phyloP scores from a whole-genome alignment of 2,888 invertebrate genomes.

The Anticlea derivata region DNA sequence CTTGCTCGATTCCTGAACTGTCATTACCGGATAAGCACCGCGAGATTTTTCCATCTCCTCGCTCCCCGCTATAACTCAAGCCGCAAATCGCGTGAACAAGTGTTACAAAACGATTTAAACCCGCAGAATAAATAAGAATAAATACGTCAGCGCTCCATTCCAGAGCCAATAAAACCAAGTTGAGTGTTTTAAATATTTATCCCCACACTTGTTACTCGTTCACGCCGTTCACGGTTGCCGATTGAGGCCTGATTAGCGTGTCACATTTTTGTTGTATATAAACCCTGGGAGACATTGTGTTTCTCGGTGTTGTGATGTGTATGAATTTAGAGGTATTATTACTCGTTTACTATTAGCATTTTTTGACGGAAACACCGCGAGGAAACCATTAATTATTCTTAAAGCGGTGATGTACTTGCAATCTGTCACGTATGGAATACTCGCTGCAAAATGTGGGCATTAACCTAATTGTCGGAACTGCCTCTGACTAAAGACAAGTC shows the following conservation, averaged over 20 bases:
- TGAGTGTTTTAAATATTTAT: slow-evolving; percentile 23
- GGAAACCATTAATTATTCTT: no score
- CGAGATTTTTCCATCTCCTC: neutral
- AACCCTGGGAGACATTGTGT: neutral
- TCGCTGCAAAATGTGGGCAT: no score
- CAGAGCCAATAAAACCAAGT: slow-evolving; percentile 15
- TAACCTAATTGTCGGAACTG: no score
- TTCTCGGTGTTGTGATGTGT: no score
- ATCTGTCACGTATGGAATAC: no score
- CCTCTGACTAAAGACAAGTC: no score
- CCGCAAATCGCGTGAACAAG: slow-evolving; percentile 4
- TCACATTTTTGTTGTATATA: slow-evolving; percentile 9
- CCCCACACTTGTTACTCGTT: slow-evolving; percentile 11
- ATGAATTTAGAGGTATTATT: no score
- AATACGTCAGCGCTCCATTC: slow-evolving; percentile 18
- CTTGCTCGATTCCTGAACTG: neutral
- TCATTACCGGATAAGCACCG: neutral
- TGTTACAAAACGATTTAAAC: slow-evolving; percentile 11
- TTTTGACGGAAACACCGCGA: no score
- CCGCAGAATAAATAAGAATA: slow-evolving; percentile 15
- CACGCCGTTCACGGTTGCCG: slow-evolving; percentile 4
- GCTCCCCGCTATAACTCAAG: neutral
- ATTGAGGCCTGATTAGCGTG: slow-evolving; percentile 19
- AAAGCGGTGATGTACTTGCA: no score
- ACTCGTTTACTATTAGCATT: no score